These are phyloP conservation scores for Plusia festucae DNA, from an alignment of 2,888 invertebrate species.

Conservation along the genomic window DNA sequence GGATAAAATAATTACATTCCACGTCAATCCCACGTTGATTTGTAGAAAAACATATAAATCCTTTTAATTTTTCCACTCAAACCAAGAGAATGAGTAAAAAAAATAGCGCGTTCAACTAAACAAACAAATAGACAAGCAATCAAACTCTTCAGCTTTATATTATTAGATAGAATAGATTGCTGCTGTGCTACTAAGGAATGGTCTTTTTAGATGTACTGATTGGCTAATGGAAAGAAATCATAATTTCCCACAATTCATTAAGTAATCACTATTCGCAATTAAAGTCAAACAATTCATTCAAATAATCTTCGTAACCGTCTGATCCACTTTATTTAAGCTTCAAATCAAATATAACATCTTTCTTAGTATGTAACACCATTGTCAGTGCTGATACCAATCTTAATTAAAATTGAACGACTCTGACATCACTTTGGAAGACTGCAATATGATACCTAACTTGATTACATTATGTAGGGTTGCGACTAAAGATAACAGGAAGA, in stretches of 20 bases:
- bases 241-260: background rate
- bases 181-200: too few relatives aligned
- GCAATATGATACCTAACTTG: conserved; percentile 15
- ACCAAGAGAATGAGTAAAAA: too few relatives aligned
- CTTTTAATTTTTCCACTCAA: too few relatives aligned
- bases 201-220: too few relatives aligned
- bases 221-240: background rate
- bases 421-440: conserved; percentile 41
- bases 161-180: too few relatives aligned
- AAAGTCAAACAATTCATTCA: background rate
- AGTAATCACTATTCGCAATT: background rate
- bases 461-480: conserved; percentile 29
- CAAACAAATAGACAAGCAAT: too few relatives aligned
- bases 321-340: conserved; percentile 6
- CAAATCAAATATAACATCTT: conserved; percentile 23
- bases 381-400: conserved; percentile 37
- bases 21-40: too few relatives aligned
- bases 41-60: too few relatives aligned
- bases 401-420: conserved; percentile 36
- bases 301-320: background rate
- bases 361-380: conserved; percentile 40
- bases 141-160: too few relatives aligned
- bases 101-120: too few relatives aligned
- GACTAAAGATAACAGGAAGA: background rate
- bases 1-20: too few relatives aligned